Conservation (phyloP, 1,140 invertebrate species). For the Steinernema feltiae region DNA sequence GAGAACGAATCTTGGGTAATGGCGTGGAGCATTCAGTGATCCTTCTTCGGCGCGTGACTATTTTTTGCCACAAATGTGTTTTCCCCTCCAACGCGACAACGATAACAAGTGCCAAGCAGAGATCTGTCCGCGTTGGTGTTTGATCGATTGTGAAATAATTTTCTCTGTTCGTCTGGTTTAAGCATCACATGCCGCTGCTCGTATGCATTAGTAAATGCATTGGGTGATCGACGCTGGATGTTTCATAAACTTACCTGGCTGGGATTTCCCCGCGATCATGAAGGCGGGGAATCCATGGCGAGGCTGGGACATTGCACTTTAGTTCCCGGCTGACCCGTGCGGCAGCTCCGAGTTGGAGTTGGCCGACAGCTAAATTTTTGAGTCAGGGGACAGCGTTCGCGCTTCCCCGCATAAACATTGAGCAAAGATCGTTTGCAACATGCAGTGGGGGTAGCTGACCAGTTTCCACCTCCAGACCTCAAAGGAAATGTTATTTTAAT, state of each 20-base stretch:
- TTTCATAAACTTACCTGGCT: slow-evolving; percentile 30
- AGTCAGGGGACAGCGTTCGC: slow-evolving; percentile 28
- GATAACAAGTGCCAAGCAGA: slow-evolving; percentile 3
- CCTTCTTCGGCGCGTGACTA: background rate
- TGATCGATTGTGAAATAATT: background rate
- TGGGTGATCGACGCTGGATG: too few species aligned
- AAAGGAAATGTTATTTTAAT: too few species aligned
- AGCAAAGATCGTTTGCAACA: background rate
- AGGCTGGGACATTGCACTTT: slow-evolving; percentile 29
- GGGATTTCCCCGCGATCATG: slow-evolving; percentile 18
- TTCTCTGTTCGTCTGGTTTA: background rate
- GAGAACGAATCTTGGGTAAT: background rate
- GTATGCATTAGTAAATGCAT: too few species aligned
- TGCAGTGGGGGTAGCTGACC: background rate
- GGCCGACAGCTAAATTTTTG: slow-evolving; percentile 31
- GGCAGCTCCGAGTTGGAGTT: slow-evolving; percentile 26
- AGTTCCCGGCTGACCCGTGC: slow-evolving; percentile 22
- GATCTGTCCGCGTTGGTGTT: background rate
- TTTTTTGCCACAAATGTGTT: background rate
- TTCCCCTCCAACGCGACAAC: background rate
- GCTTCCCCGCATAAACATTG: slow-evolving; percentile 17
- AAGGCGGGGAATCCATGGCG: slow-evolving; percentile 21
- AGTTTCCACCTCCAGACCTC: too few species aligned
- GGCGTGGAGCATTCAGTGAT: too few species aligned
- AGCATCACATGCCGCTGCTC: background rate